A percentile compares a stretch with the other conserved stretches of the same genome.
Evolutionary conservation across 2,888 invertebrate species (phyloP).

Genomic region (Plebejus anna): DNA sequence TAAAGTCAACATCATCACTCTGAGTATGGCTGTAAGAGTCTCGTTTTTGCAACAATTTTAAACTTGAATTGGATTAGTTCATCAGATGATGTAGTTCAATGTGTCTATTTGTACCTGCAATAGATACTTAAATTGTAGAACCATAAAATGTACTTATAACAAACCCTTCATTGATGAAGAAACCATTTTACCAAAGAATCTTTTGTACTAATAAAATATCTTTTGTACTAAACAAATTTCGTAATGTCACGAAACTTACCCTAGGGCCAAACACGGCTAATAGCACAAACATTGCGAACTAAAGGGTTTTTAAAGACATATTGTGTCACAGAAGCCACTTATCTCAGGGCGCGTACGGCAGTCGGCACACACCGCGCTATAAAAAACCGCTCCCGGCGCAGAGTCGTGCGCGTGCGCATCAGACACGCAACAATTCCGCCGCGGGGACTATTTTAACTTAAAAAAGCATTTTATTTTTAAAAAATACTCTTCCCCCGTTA

Average conservation of each 20-base stretch:
- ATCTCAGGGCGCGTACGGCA: slow-evolving; percentile 37
- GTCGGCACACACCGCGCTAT: slow-evolving; percentile 65
- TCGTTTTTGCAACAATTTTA: neutral
- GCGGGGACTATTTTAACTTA: slow-evolving; percentile 69
- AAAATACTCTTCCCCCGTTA: slow-evolving; percentile 68
- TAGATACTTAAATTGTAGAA: no score
- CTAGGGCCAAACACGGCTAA: slow-evolving; percentile 30
- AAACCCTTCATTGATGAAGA: neutral
- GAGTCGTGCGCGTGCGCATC: slow-evolving; percentile 78
- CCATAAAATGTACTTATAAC: neutral
- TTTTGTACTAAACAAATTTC: neutral
- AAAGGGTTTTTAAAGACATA: slow-evolving; percentile 40
- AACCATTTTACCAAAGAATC: neutral
- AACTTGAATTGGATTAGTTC: neutral
- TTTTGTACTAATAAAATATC: neutral
- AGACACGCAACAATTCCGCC: slow-evolving; percentile 79
- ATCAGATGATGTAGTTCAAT: neutral
- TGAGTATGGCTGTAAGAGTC: neutral
- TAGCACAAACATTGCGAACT: slow-evolving; percentile 26
- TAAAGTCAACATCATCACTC: neutral
- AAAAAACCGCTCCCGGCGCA: slow-evolving; percentile 75
- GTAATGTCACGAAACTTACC: slow-evolving; percentile 21
- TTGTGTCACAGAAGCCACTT: slow-evolving; percentile 37
- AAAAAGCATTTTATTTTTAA: slow-evolving; percentile 76
- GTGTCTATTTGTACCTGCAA: neutral